Conservation (phyloP, 1,140 invertebrate genomes). For the Ladona fulva region DNA sequence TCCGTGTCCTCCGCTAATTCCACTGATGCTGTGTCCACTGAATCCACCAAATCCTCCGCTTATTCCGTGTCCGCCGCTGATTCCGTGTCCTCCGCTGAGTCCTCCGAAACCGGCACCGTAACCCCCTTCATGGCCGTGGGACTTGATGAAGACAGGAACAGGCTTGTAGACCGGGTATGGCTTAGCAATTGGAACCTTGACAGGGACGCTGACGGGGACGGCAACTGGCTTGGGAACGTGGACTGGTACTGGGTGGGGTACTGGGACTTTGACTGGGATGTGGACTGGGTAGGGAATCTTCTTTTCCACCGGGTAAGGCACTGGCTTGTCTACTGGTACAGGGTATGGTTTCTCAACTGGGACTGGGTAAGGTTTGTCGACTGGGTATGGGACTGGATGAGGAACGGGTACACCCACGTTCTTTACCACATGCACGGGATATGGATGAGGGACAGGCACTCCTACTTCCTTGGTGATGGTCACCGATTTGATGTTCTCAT, state of each 20-base stretch:
- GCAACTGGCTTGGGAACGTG: constrained; percentile 11
- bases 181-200: constrained; percentile 68
- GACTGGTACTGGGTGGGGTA: constrained; percentile 13
- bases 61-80: no score
- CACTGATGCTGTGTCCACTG: no score
- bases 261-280: not conserved
- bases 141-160: not conserved
- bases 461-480: constrained; percentile 10
- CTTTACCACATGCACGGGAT: not conserved
- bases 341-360: constrained; percentile 46
- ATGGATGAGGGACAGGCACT: not conserved
- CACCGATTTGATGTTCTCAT: no score
- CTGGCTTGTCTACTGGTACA: constrained; percentile 48
- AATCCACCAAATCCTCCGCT: no score
- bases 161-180: constrained; percentile 55
- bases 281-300: constrained; percentile 44
- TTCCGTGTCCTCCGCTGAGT: no score
- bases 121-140: no score
- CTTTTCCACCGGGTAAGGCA: constrained; percentile 65
- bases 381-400: constrained; percentile 23
- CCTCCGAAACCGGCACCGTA: no score
- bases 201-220: constrained; percentile 68
- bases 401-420: constrained; percentile 15
- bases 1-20: no score
- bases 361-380: constrained; percentile 45